Evolutionary conservation across 2,113 vertebrate genomes (phyloP), one percentile per base, ranked within the genome.

Genomic region (Ictidomys tridecemlineatus): DNA sequence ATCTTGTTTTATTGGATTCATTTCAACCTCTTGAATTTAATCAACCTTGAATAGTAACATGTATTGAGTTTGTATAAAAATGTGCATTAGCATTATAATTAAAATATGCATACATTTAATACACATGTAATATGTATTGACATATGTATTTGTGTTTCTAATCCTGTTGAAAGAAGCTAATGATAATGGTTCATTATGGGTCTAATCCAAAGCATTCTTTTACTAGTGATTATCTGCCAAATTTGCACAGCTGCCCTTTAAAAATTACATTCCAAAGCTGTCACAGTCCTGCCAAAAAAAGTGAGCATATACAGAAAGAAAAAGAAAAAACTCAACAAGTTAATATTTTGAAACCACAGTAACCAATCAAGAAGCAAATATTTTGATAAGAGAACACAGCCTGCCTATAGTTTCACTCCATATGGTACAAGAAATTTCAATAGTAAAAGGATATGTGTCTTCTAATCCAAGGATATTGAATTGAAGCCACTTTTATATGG

Each of bases 11-110:
- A 93, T 67, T 92, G 80, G 74, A 53, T 95, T 28, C n/a, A 89
- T 93, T 94, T 94, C 45, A 93, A 78, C 3, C 24, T 37, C 51
- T 95, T 93, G 34, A 78, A 91, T n/a, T 93, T 96, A 94, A 96
- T 88, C 67, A 97, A 37, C 39, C 18, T 88, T 93, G 63, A 95
- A 72, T 45, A 61, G 56, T 80, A 93, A 84, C 8, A 1, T 79
- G 24, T 74, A 92, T 82, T 91, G 65, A 93, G 11, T 91, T 73
- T 93, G 4, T 76, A 78, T 45, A 90, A 96, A 97, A 96, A 70
- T 93, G 92, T 85, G 65, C 93, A 94, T 86, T 93, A 93, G 26
- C 30, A 70, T 86, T 95, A 91, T 80, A 89, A 94, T 77, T 65
- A 95, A 90, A 93, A 85, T 77, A 45, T 37, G 34, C 24, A 84